Percentiles rank a stretch among this genome's conserved stretches.
Evolutionary conservation across 1,140 invertebrate genomes (phyloP).

Genomic region (Lepidurus packardi): DNA sequence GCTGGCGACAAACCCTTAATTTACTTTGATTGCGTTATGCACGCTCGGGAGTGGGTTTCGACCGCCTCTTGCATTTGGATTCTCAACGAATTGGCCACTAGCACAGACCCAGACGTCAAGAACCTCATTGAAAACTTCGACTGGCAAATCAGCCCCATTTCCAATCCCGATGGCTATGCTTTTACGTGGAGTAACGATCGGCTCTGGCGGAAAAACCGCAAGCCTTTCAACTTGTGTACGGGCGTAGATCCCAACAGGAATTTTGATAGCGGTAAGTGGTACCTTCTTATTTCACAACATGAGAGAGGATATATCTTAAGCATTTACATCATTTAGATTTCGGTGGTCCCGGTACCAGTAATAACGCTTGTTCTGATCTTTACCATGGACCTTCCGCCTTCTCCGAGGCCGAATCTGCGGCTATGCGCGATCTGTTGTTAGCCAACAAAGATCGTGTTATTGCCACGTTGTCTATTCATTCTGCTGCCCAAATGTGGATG

Average conservation of each 20-base stretch:
- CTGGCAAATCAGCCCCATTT: slow-evolving; percentile 73
- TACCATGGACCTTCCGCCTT: slow-evolving; percentile 82
- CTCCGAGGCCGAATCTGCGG: slow-evolving; percentile 80
- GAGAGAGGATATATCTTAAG: not conserved
- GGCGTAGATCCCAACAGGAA: slow-evolving; percentile 81
- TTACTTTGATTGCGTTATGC: slow-evolving; percentile 59
- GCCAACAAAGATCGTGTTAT: slow-evolving; percentile 42
- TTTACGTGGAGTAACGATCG: slow-evolving; percentile 58
- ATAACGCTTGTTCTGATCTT: slow-evolving; percentile 81
- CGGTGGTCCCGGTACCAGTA: slow-evolving; percentile 59
- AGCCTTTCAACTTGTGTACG: slow-evolving; percentile 41
- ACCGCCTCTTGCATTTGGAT: slow-evolving; percentile 77
- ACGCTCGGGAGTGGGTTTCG: slow-evolving; percentile 87
- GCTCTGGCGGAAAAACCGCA: slow-evolving; percentile 72
- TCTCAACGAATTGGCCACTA: slow-evolving; percentile 60
- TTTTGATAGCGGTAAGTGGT: slow-evolving; percentile 48
- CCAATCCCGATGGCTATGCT: slow-evolving; percentile 82
- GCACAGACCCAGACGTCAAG: slow-evolving; percentile 40
- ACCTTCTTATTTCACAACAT: slow-evolving; percentile 45
- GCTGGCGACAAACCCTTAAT: slow-evolving; percentile 35
- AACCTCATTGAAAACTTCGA: slow-evolving; percentile 67
- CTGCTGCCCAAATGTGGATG: slow-evolving; percentile 80
- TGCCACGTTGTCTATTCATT: slow-evolving; percentile 76
- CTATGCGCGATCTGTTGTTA: slow-evolving; percentile 55
- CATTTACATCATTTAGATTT: slow-evolving; percentile 58